phyloP scores from a whole-genome alignment of 2,113 vertebrate species.

The Triplophysa dalaica region DNA sequence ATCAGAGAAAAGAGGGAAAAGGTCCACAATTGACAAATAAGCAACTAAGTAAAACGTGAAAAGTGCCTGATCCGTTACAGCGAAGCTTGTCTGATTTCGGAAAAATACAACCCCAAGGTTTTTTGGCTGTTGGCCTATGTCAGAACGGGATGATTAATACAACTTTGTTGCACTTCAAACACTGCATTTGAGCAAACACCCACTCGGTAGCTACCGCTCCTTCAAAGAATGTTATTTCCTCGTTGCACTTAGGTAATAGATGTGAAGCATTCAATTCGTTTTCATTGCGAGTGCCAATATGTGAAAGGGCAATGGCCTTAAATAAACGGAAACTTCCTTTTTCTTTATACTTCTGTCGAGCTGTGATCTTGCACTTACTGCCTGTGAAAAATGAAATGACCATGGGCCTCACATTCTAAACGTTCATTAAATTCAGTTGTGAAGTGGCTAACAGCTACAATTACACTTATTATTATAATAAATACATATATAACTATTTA shows the following conservation, averaged over 20 bases:
- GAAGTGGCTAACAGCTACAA: neutral
- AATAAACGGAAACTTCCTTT: neutral
- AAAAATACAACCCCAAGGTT: no score
- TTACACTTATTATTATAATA: no score
- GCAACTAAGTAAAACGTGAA: neutral
- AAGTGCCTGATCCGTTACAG: neutral
- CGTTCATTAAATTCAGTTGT: neutral
- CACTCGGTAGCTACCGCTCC: neutral
- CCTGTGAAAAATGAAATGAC: neutral
- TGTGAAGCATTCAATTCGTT: neutral
- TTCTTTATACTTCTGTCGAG: neutral
- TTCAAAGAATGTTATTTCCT: neutral
- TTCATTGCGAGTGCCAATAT: neutral
- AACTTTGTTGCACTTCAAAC: neutral
- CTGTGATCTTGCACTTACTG: neutral
- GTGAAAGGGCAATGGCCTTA: neutral
- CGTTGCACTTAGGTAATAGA: neutral
- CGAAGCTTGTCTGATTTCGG: neutral
- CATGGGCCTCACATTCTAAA: neutral
- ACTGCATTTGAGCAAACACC: no score
- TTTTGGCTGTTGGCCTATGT: neutral
- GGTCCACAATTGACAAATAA: neutral
- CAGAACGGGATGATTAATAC: neutral
- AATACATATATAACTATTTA: no score
- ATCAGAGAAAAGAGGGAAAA: constrained; percentile 15